Conservation (phyloP, 2,888 invertebrate species). For the Caenorhabditis auriculariae region DNA sequence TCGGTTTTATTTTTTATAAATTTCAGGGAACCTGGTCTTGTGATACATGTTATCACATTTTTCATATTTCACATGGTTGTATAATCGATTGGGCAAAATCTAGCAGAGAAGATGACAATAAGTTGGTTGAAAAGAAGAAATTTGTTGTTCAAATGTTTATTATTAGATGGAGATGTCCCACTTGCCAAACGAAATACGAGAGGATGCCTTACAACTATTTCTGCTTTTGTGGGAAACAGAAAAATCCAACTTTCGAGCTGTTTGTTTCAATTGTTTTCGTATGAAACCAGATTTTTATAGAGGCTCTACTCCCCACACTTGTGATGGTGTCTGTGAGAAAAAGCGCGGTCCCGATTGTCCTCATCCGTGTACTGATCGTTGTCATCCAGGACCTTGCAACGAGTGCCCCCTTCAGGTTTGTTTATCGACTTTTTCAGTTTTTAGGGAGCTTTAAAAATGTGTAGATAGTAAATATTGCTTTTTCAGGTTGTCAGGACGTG, state of each 20-base stretch:
- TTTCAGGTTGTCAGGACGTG: slow-evolving; percentile 47
- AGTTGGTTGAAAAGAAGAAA: slow-evolving; percentile 8
- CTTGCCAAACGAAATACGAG: slow-evolving; percentile 79
- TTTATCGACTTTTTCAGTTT: too few species aligned
- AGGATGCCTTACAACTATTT: slow-evolving; percentile 79
- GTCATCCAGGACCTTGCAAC: slow-evolving; percentile 93
- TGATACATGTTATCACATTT: slow-evolving; percentile 83
- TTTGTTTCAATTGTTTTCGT: too few species aligned
- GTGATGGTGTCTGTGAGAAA: slow-evolving; percentile 81
- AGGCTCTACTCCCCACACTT: slow-evolving; percentile 82
- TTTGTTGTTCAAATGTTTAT: background rate
- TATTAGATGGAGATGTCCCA: slow-evolving; percentile 84
- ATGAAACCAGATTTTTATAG: slow-evolving; percentile 66
- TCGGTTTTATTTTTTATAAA: background rate
- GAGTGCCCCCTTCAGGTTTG: slow-evolving; percentile 71
- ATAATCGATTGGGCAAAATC: slow-evolving; percentile 82
- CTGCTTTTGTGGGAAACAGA: slow-evolving; percentile 85
- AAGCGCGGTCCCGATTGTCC: slow-evolving; percentile 67
- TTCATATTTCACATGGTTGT: slow-evolving; percentile 79
- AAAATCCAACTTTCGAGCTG: slow-evolving; percentile 72
- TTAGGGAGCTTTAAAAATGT: too few species aligned
- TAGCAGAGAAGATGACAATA: slow-evolving; percentile 30
- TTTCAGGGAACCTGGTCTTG: slow-evolving; percentile 84
- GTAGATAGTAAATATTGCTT: background rate
- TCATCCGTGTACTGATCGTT: slow-evolving; percentile 67